Evolutionary conservation across 2,113 vertebrate genomes (phyloP).

Genomic region (Saguinus midas): DNA sequence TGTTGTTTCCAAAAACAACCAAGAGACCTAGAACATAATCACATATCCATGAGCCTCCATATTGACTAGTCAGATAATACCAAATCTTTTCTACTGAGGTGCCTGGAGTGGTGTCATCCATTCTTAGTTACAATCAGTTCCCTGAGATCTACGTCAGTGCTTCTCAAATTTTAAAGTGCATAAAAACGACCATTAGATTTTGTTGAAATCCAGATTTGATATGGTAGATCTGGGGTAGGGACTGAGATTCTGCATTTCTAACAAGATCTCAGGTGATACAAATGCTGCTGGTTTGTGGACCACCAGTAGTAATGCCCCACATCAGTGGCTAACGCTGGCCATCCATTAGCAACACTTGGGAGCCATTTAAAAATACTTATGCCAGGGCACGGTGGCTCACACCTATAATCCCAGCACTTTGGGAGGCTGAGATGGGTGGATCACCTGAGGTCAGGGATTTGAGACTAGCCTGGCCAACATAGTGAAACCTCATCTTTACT

Average conservation of each 20-base stretch:
- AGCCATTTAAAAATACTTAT: neutral
- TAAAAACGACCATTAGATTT: neutral
- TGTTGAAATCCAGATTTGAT: neutral
- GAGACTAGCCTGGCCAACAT: no score
- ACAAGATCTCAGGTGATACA: neutral
- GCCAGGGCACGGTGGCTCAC: no score
- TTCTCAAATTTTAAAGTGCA: neutral
- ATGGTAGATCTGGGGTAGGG: neutral
- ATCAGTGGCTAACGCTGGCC: neutral
- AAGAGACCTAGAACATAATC: constrained; percentile 55
- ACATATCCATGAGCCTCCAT: constrained; percentile 62
- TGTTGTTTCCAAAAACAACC: constrained; percentile 59
- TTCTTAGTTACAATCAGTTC: constrained; percentile 26
- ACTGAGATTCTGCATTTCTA: neutral
- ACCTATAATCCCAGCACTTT: no score
- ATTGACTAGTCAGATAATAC: constrained; percentile 61
- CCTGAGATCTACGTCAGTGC: neutral
- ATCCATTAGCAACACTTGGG: neutral
- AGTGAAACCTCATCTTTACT: no score
- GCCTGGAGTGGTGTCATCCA: neutral
- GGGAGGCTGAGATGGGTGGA: no score
- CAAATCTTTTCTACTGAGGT: constrained; percentile 58
- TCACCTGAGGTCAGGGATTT: no score
- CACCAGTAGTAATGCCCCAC: neutral
- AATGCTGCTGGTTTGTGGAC: neutral